Base-by-base conservation (phyloP, 1,140 invertebrate genomes). In the Cheumatopsyche charites region DNA sequence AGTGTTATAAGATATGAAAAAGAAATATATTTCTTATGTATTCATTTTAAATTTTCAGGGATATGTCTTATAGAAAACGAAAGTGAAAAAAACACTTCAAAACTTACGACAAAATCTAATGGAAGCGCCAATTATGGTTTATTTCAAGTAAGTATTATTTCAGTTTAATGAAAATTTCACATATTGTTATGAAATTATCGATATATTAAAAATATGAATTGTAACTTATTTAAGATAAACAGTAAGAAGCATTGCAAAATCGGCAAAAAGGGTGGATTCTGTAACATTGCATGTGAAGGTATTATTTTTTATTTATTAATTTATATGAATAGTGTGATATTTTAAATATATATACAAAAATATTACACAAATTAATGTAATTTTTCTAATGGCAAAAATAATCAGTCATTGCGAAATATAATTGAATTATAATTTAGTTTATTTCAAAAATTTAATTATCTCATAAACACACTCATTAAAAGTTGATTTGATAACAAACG, bases 191-290 rank as follows among this genome's bases (percentile, higher is more conserved):
- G 5, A 49, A 49, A 49, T 15, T 49, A 49, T 15, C 5, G 3
- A 49, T 49, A 43, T 43, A 43, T 43, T 9, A 7, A n/a, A 9
- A 9, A 7, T 9, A 43, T n/a, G 42, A 43, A 9, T 21, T n/a
- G 11, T 25, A 42, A 42, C 19, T 13, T 70, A 76, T 78, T 76
- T 69, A 72, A 88, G 78, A 87, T 88, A 42, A 86, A 78, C 75
- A 86, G 85, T 71, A 78, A 78, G 36, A 83, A 84, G 26, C 87
- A 83, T 80, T 88, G 87, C 72, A 79, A 79, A n/a, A 79, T 79
- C 11, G 82, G 82, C n/a, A 49, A 80, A 23, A 73, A 70, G 0
- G 86, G 86, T n/a, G 86, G 86, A 4, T 63, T 79, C 1, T 88
- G 87, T 73, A 83, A 86, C 42, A 80, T 83, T 29, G 82, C 82